A percentile compares a stretch with the other conserved stretches of the same genome.
These are phyloP conservation scores for Carposina sasakii DNA, from an alignment of 1,140 invertebrate species.

Conservation along the genomic window DNA sequence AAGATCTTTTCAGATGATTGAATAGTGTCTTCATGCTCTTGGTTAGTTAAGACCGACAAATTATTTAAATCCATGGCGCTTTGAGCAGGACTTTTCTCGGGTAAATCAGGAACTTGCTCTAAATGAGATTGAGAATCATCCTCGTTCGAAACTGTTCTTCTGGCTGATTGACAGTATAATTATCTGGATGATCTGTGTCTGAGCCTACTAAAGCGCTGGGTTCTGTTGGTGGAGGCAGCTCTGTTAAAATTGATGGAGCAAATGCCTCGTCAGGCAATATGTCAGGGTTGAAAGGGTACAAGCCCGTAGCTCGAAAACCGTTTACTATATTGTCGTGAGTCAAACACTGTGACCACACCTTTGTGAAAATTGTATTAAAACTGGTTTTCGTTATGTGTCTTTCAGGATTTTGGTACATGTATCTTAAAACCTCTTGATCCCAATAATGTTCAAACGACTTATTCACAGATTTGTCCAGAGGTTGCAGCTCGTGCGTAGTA, in stretches of 20 bases:
- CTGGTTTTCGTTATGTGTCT: slow-evolving; percentile 17
- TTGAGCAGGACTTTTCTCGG: too few species aligned
- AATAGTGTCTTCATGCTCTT: too few species aligned
- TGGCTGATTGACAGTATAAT: too few species aligned
- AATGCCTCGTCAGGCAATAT: slow-evolving; percentile 34
- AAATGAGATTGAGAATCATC: too few species aligned
- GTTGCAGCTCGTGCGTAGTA: slow-evolving; percentile 56
- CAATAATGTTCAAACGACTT: slow-evolving; percentile 33
- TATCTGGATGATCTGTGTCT: too few species aligned
- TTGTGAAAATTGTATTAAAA: slow-evolving; percentile 24
- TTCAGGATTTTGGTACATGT: slow-evolving; percentile 13
- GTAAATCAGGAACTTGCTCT: too few species aligned
- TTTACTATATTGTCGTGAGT: slow-evolving; percentile 28
- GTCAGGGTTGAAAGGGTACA: slow-evolving; percentile 32
- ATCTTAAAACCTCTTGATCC: slow-evolving; percentile 28
- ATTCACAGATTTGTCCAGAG: slow-evolving; percentile 38
- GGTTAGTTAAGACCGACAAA: too few species aligned
- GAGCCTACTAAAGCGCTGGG: too few species aligned
- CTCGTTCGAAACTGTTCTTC: too few species aligned
- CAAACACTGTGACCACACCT: slow-evolving; percentile 36
- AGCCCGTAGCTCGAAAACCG: slow-evolving; percentile 32
- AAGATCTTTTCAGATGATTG: too few species aligned
- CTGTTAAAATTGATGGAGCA: slow-evolving; percentile 11
- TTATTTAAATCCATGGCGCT: too few species aligned
- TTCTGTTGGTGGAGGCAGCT: background rate